Conservation (phyloP, 2,797 vertebrate species). For the Sciurus vulgaris region DNA sequence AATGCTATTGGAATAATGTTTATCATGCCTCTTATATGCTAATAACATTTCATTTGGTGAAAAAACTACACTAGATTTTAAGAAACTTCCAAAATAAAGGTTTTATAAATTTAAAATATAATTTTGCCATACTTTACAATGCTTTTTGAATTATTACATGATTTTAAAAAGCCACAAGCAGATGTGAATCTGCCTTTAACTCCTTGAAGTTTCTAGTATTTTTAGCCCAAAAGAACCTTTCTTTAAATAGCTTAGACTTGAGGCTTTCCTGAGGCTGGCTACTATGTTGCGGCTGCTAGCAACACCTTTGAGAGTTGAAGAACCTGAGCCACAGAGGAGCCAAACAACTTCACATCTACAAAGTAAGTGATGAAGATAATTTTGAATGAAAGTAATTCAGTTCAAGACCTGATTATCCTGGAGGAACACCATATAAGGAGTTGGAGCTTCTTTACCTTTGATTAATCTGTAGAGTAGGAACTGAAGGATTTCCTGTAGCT, state of each 20-base stretch:
- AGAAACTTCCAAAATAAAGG: slow-evolving; percentile 27
- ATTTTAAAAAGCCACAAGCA: slow-evolving; percentile 60
- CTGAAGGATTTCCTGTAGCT: background rate
- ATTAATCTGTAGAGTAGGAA: background rate
- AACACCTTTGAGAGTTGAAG: background rate
- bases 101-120: slow-evolving; percentile 65
- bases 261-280: slow-evolving; percentile 23
- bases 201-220: slow-evolving; percentile 28
- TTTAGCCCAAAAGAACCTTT: slow-evolving; percentile 45
- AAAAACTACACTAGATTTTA: slow-evolving; percentile 26
- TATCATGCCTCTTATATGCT: background rate
- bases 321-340: slow-evolving; percentile 20
- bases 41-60: slow-evolving; percentile 26
- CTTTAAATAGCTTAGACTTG: slow-evolving; percentile 31
- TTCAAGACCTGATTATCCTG: slow-evolving; percentile 2
- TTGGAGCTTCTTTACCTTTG: background rate
- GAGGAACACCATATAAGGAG: background rate
- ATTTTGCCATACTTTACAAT: background rate
- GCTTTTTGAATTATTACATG: slow-evolving; percentile 63
- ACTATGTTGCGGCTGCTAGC: background rate
- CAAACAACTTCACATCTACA: background rate
- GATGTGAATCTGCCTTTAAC: slow-evolving; percentile 57
- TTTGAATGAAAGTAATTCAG: background rate
- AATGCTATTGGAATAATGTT: background rate
- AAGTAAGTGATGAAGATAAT: background rate